A percentile compares a stretch with the other conserved stretches of the same genome.
Conservation (phyloP, 2,113 vertebrate species). For the Hippopotamus amphibius region DNA sequence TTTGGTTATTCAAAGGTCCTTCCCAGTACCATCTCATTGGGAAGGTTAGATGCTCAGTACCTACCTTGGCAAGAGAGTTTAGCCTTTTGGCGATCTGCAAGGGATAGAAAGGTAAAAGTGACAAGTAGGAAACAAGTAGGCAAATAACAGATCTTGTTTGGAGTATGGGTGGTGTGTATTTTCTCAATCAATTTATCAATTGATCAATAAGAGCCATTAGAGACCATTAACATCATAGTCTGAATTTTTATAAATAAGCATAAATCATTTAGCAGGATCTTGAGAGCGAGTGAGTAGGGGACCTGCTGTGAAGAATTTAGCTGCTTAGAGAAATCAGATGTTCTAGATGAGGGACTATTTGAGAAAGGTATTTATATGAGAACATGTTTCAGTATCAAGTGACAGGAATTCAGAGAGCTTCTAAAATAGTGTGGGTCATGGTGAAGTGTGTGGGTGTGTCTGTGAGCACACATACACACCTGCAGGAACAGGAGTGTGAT, state of each 20-base stretch:
- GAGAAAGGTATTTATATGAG: not conserved
- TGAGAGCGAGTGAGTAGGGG: no score
- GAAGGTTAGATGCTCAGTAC: not conserved
- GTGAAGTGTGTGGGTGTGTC: not conserved
- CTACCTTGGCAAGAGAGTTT: not conserved
- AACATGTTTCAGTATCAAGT: not conserved
- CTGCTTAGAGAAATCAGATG: not conserved
- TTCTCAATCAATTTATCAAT: not conserved
- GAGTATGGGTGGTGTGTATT: not conserved
- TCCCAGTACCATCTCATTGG: not conserved
- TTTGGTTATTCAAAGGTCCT: not conserved
- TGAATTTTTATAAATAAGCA: not conserved
- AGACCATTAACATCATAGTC: not conserved
- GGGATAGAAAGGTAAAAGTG: not conserved
- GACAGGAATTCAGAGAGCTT: not conserved
- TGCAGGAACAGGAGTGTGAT: not conserved
- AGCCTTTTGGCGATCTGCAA: not conserved
- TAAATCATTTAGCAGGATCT: not conserved
- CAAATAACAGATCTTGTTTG: not conserved
- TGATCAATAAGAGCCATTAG: not conserved
- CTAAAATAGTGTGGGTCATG: not conserved
- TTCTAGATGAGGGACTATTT: not conserved
- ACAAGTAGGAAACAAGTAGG: not conserved
- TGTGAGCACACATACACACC: accelerated
- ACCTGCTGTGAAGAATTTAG: not conserved